phyloP scores from a whole-genome alignment of 23 tunicate genomes.

The Phallusia fumigata region DNA sequence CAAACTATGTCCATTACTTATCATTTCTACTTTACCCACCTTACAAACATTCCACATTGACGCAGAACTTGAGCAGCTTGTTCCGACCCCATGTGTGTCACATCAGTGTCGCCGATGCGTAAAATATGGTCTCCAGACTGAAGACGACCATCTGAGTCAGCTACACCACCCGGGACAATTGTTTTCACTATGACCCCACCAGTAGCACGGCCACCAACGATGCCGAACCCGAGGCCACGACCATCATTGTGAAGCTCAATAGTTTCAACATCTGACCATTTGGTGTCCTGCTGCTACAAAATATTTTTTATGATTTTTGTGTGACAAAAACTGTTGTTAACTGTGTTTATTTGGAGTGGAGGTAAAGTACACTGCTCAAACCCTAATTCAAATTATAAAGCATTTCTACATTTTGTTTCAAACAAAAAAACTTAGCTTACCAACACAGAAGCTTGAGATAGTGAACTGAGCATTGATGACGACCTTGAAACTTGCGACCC shows the following conservation, averaged over 20 bases:
- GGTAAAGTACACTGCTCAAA: too few species aligned
- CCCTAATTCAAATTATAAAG: too few species aligned
- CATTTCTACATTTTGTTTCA: too few species aligned
- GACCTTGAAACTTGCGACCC: slow-evolving; percentile 63
- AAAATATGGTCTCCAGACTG: slow-evolving; percentile 89
- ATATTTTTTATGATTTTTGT: too few species aligned
- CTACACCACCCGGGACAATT: slow-evolving; percentile 82
- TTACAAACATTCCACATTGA: slow-evolving; percentile 77
- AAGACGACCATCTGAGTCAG: slow-evolving; percentile 76
- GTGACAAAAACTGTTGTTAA: background rate
- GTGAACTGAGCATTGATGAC: slow-evolving; percentile 71
- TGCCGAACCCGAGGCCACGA: slow-evolving; percentile 89
- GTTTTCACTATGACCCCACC: slow-evolving; percentile 95
- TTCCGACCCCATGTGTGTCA: slow-evolving; percentile 75
- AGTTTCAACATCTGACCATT: slow-evolving; percentile 91
- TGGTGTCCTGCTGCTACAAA: slow-evolving; percentile 61
- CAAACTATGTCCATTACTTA: too few species aligned
- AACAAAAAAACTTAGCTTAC: slow-evolving; percentile 10
- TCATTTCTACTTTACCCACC: slow-evolving; percentile 29
- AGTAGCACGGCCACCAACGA: slow-evolving; percentile 86
- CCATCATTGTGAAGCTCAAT: slow-evolving; percentile 79
- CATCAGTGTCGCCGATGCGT: slow-evolving; percentile 84
- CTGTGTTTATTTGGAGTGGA: too few species aligned
- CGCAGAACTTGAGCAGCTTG: slow-evolving; percentile 83
- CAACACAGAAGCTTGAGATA: slow-evolving; percentile 62